These are phyloP conservation scores for Antennarius striatus DNA, from an alignment of 2,113 vertebrate species.

Conservation along the genomic window DNA sequence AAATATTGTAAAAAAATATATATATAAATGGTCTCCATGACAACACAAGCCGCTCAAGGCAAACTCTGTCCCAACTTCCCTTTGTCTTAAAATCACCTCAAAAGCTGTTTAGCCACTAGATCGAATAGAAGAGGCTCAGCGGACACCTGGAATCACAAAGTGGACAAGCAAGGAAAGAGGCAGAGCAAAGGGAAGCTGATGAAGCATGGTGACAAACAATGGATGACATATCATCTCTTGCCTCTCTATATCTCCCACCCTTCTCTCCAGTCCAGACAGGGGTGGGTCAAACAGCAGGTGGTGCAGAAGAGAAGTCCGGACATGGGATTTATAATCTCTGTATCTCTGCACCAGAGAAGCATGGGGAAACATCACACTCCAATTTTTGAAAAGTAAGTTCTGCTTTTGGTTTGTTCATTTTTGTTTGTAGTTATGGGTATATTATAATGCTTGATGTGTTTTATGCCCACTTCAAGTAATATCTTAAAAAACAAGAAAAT, in stretches of 20 bases:
- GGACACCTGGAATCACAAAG: constrained; percentile 7
- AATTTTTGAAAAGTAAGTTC: constrained; percentile 66
- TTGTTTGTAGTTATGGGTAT: not conserved
- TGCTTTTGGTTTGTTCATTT: not conserved
- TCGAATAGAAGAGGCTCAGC: not conserved
- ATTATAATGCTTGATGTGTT: not conserved
- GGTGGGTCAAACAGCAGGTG: constrained; percentile 79
- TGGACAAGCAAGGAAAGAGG: not conserved
- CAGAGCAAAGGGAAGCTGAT: constrained; percentile 7
- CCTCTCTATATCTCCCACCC: constrained; percentile 40
- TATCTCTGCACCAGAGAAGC: constrained; percentile 46
- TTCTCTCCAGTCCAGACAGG: constrained; percentile 59
- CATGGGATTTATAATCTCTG: constrained; percentile 68
- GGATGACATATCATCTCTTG: constrained; percentile 34
- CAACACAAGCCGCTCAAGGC: constrained; percentile 21
- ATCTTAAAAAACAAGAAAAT: not conserved
- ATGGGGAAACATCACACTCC: constrained; percentile 42
- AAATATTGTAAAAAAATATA: constrained; percentile 48
- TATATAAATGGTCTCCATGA: constrained; percentile 52
- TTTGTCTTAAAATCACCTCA: constrained; percentile 10
- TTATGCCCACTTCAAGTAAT: not conserved
- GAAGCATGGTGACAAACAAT: constrained; percentile 41
- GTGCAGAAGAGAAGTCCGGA: constrained; percentile 65
- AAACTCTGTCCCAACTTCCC: constrained; percentile 29
- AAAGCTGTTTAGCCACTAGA: not conserved